Percentiles rank a stretch among this genome's conserved stretches.
phyloP scores from a whole-genome alignment of 92 coral and sea anemone genomes.

The Virgularia gustaviana region DNA sequence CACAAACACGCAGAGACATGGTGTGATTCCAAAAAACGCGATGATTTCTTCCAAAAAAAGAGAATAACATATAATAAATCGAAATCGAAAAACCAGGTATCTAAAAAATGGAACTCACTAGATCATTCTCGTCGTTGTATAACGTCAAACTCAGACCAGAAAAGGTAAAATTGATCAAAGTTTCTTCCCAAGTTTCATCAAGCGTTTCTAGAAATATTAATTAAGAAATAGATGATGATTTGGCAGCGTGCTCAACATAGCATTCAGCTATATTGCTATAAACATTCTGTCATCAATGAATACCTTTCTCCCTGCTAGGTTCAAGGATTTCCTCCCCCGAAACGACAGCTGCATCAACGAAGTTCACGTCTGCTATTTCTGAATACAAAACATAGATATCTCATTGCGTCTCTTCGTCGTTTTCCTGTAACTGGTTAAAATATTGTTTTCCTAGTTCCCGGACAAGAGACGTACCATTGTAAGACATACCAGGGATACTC shows the following conservation, averaged over 20 bases:
- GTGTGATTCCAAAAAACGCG: conserved; percentile 33
- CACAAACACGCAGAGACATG: conserved; percentile 63
- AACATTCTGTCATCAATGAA: too few relatives aligned
- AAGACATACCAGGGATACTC: too few relatives aligned
- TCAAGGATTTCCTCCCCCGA: too few relatives aligned
- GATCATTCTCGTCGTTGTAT: conserved; percentile 68
- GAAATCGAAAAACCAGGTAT: neutral
- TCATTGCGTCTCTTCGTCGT: too few relatives aligned
- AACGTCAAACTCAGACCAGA: conserved; percentile 75
- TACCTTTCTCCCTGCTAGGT: too few relatives aligned
- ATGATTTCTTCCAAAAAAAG: conserved; percentile 1
- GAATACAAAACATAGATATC: too few relatives aligned
- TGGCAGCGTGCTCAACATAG: neutral
- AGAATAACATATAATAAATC: neutral
- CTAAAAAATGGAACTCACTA: conserved; percentile 54
- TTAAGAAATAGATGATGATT: neutral
- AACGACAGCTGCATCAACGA: too few relatives aligned
- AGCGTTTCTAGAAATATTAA: conserved; percentile 10
- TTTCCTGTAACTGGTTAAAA: too few relatives aligned
- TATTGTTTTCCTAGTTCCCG: too few relatives aligned
- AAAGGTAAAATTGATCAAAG: conserved; percentile 67
- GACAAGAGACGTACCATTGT: too few relatives aligned
- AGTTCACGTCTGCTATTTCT: too few relatives aligned
- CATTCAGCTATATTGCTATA: neutral
- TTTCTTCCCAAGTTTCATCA: conserved; percentile 54